phyloP scores from a whole-genome alignment of 2,888 invertebrate genomes.

The Seira sanloemensis region DNA sequence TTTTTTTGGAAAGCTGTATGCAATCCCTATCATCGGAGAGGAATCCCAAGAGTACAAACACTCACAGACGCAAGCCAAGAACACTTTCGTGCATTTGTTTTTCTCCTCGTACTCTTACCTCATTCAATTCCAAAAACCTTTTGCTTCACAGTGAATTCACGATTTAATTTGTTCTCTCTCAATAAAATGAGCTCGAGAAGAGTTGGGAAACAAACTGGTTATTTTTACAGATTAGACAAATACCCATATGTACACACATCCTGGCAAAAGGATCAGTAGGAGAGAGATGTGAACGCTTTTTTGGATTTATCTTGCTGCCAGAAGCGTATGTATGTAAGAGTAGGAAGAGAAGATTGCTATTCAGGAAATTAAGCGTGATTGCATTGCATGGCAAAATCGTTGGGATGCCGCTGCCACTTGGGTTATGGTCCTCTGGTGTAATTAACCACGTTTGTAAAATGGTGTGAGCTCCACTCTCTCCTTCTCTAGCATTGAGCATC shows the following conservation, averaged over 20 bases:
- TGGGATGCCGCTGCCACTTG: slow-evolving; percentile 43
- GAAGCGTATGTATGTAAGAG: background rate
- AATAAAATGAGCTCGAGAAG: slow-evolving; percentile 32
- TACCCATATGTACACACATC: background rate
- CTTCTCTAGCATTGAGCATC: too few relatives aligned
- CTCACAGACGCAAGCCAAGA: background rate
- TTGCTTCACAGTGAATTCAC: background rate
- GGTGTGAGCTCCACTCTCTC: slow-evolving; percentile 23
- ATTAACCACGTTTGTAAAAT: slow-evolving; percentile 58
- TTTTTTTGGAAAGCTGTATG: background rate
- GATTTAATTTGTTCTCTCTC: slow-evolving; percentile 14
- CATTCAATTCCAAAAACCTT: background rate
- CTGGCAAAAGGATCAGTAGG: background rate
- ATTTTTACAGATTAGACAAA: background rate
- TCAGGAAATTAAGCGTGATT: slow-evolving; percentile 64
- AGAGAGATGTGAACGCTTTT: slow-evolving; percentile 42
- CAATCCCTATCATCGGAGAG: background rate
- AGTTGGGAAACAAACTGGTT: background rate
- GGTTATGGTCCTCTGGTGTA: slow-evolving; percentile 43
- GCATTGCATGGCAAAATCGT: slow-evolving; percentile 45
- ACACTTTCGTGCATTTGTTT: background rate
- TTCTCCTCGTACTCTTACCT: background rate
- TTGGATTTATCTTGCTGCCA: slow-evolving; percentile 40
- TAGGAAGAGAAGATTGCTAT: slow-evolving; percentile 34
- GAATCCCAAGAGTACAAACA: background rate